phyloP scores from a whole-genome alignment of 2,113 vertebrate genomes.

The Sylvietta virens region DNA sequence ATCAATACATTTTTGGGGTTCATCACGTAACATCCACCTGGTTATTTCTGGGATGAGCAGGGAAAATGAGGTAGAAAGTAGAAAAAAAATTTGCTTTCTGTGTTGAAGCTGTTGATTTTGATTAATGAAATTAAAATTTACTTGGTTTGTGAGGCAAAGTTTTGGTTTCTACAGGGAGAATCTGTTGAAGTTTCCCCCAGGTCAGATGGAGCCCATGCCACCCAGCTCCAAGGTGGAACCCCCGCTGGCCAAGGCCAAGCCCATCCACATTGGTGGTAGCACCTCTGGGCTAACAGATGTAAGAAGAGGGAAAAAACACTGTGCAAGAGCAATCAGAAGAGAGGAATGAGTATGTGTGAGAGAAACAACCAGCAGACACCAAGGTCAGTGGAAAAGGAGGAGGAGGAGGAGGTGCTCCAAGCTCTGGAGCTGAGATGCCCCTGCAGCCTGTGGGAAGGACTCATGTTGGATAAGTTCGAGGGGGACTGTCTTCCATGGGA shows the following conservation, averaged over 20 bases:
- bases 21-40: not conserved
- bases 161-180: not conserved
- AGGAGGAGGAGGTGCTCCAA: not conserved
- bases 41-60: not conserved
- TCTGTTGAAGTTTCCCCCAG: not conserved
- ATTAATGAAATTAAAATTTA: not conserved
- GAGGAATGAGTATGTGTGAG: not conserved
- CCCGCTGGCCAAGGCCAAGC: not conserved
- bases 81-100: not conserved
- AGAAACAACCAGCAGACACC: not conserved
- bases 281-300: not conserved
- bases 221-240: not conserved
- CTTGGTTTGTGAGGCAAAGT: not conserved
- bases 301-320: not conserved
- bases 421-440: not conserved
- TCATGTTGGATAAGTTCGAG: fast-evolving
- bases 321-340: not conserved
- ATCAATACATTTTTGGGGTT: not conserved
- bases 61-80: not conserved
- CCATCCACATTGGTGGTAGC: too few species aligned
- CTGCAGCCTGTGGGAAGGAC: not conserved
- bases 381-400: not conserved
- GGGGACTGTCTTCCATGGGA: not conserved
- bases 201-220: fast-evolving
- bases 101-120: not conserved